Evolutionary conservation across 2,888 invertebrate genomes (phyloP), one percentile per base, ranked within the genome.

Genomic region (Apodemia duryi): DNA sequence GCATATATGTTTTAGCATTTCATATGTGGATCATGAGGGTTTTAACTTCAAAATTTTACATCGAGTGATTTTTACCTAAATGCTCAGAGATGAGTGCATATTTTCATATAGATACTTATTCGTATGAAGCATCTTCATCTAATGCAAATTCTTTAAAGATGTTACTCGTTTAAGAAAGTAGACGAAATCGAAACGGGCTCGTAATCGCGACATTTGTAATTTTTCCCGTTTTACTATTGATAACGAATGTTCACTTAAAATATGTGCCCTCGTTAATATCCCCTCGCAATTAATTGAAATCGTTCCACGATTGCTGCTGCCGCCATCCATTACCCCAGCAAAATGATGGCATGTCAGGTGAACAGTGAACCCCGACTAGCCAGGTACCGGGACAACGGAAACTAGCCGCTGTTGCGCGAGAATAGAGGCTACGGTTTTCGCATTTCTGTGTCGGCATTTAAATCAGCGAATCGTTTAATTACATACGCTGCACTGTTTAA

Each of bases 241-340:
- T 61, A 61, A 65, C 61, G 46, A 65, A 61, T 65, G 43, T 49
- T 61, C 64, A 32, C 54, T 65, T 65, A 51, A 65, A 65, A 65
- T 61, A 65, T 65, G 64, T 65, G 28, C 61, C 49, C 61, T 65
- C 66, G 67, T 63, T 64, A 67, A 68, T 69, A 68, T 67, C 69
- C 63, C 66, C 62, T 62, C 64, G 62, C 66, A 66, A 68, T 71
- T 69, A 71, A 71, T 69, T 64, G 68, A 63, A 66, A 68, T 62
- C 68, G 70, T 52, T 64, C 65, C 66, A 63, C 32, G 57, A 57
- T 57, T 57, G 66, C 63, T 63, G 65, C 63, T 63, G 65, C 64
- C 65, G 60, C 67, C 66, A 68, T 70, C 69, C 68, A 69, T 70
- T 70, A 67, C 67, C 64, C 21, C 66, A 60, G 54, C 67, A 63